Evolutionary conservation across 2,797 vertebrate species (phyloP), one percentile per base, ranked within the genome.

Genomic region (Hylomyscus alleni): DNA sequence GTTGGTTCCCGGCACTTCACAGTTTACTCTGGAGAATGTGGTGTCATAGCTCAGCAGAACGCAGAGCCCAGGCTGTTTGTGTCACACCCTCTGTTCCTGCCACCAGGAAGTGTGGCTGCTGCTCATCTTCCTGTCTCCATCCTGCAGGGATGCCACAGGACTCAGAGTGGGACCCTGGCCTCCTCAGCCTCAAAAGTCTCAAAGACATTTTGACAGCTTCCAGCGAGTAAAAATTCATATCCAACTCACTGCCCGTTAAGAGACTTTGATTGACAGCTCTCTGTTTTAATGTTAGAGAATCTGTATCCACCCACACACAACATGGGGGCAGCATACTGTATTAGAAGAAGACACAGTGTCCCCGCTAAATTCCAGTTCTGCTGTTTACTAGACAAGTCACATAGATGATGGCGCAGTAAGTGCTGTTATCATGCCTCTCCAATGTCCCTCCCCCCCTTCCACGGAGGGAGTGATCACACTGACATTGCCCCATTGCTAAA

Each of bases 1-100:
- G 54, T 81, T 88, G 47, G 60, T 60, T 86, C 80, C 62, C 67
- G n/a, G 72, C 44, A 56, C 86, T 72, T 56, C 47, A 58, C 52
- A 4, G 75, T 89, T 89, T 91, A 94, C 94, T 29, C 94, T 91
- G 86, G 91, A 93, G 89, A 65, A 76, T 56, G n/a, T 14, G 34
- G 0, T 37, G 44, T 24, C 67, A 76, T 84, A 95, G 94, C 82
- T 92, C 72, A 77, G 87, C 6, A 10, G 86, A 76, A 93, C 86
- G 4, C 0, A 0, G 52, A n/a, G 84, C 91, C 95, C 89, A 95
- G 86, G 83, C 69, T 94, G 82, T 95, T 82, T 76, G 89, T 93
- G 91, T 86, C 97, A 76, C 83, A 37, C 87, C 87, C 90, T 2
- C 90, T 2, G 1, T 93, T 92, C 87, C 93, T 69, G 83, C 58